Evolutionary conservation across 2,888 invertebrate species (phyloP), one percentile per base, ranked within the genome.

Genomic region (Hirtodrosophila duncani): DNA sequence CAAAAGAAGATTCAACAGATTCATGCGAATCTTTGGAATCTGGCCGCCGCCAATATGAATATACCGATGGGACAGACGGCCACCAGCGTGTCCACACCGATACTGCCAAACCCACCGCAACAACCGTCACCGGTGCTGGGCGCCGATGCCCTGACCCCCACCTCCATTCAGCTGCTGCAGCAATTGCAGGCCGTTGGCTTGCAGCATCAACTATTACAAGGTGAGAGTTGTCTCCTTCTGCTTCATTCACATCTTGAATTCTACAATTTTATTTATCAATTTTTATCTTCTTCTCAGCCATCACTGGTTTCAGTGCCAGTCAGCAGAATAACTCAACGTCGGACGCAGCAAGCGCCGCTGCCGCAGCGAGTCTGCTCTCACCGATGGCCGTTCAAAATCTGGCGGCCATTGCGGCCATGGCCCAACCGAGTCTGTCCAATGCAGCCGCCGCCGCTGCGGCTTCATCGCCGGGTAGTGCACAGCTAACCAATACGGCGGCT

Each of bases 1-100:
- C 94, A 96, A 87, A 98, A 98, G 88, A 93, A 97, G 84, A 90
- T 97, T 83, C 97, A 97, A 84, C 96, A 96, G 85, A 93, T 97
- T 89, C 97, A 96, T 84, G 94, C 96, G 51, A 96, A 93, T 88
- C 89, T 97, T 26, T 97, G 96, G 96, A 94, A 93, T 77, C 90
- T 96, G 75, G 91, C 91, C 83, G 91, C 91, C 83, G 91, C 91
- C 59, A 87, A 87, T 58, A 87, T 87, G 20, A 87, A 86, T 69
- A 86, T 87, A 60, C 87, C 87, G 6, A 86, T 92, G 71, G 89
- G 87, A 80, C 82, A 89, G 85, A 82, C 87, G 81, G 82, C 89
- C 84, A 85, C 88, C 85, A 74, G 86, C 86, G 84, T 88, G 85
- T 71, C 90, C 58, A 88, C 89, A 60, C 88, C 88, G 45, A 87